Conservation (phyloP, 1,140 invertebrate species). For the Lepidurus packardi region DNA sequence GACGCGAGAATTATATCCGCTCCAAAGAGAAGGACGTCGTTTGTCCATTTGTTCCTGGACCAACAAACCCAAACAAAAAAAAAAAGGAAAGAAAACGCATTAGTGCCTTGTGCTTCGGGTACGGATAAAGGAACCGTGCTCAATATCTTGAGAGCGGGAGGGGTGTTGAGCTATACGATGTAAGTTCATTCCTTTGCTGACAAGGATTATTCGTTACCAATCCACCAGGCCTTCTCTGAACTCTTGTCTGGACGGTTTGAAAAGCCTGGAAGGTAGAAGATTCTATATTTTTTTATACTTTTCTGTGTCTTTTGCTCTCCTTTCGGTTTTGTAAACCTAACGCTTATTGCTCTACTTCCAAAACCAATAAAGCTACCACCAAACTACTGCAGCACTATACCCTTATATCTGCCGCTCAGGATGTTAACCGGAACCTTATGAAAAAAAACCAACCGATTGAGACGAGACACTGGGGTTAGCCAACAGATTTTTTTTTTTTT, state of each 20-base stretch:
- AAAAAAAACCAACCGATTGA: background rate
- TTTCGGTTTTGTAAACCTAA: background rate
- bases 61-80: background rate
- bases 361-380: constrained; percentile 21
- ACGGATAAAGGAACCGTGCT: background rate
- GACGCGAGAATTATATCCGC: background rate
- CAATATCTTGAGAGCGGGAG: background rate
- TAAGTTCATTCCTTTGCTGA: background rate
- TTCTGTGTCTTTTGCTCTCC: background rate
- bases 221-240: background rate
- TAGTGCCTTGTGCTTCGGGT: background rate
- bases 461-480: background rate
- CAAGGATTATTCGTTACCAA: background rate
- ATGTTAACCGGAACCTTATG: constrained; percentile 7
- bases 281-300: background rate
- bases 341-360: background rate
- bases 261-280: background rate
- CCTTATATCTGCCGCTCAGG: background rate
- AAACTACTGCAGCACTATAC: background rate
- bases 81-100: background rate
- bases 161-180: background rate
- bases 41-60: background rate
- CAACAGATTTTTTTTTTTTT: background rate
- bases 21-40: background rate
- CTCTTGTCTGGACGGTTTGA: background rate